These are phyloP conservation scores for Diachrysia chrysitis DNA, from an alignment of 2,888 invertebrate genomes.

Conservation along the genomic window DNA sequence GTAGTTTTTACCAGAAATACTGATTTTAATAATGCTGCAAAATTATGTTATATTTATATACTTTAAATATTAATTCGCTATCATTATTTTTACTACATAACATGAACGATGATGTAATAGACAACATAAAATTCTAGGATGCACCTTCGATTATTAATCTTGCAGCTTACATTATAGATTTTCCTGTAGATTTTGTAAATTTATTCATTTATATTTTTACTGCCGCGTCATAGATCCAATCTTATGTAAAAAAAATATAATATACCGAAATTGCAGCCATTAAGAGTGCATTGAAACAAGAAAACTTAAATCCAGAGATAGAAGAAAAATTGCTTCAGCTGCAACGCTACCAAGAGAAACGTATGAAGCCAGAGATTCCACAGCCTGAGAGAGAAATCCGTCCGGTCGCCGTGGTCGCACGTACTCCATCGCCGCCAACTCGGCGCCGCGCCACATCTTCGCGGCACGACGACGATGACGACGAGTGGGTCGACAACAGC, in stretches of 20 bases:
- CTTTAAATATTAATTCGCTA: no score
- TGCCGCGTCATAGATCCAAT: not conserved
- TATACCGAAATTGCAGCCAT: slow-evolving; percentile 90
- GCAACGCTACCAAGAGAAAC: slow-evolving; percentile 95
- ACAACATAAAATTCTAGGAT: no score
- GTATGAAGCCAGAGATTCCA: slow-evolving; percentile 90
- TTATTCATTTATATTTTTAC: no score
- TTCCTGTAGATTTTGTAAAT: no score
- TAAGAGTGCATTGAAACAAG: slow-evolving; percentile 96
- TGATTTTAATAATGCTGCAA: not conserved
- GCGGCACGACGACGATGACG: slow-evolving; percentile 82
- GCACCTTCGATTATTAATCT: no score
- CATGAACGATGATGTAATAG: no score
- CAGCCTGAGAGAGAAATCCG: slow-evolving; percentile 76
- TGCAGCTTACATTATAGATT: no score
- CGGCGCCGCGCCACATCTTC: slow-evolving; percentile 73
- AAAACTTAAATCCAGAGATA: slow-evolving; percentile 97
- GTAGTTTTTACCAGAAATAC: slow-evolving; percentile 70
- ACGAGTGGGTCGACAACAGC: slow-evolving; percentile 82
- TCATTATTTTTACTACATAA: no score
- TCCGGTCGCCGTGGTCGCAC: slow-evolving; percentile 60
- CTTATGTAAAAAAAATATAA: not conserved
- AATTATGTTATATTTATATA: no score
- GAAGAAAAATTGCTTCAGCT: slow-evolving; percentile 96
- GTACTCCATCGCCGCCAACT: slow-evolving; percentile 70